Evolutionary conservation across 1,140 invertebrate genomes (phyloP).

Genomic region (Ptiloglossa arizonensis): DNA sequence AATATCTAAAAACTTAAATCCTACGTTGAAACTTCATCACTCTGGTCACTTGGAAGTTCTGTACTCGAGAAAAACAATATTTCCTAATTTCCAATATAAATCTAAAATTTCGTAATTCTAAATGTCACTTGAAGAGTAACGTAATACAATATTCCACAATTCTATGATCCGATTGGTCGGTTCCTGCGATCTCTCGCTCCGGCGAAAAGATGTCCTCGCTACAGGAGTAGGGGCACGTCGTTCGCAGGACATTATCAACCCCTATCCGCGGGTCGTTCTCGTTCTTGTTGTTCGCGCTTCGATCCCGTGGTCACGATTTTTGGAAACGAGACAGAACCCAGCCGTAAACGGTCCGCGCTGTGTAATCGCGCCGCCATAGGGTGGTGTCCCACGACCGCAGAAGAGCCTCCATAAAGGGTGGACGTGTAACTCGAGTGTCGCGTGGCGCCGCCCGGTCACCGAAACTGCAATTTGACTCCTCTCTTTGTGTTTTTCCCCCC

Average conservation of each 20-base stretch:
- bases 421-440: slow-evolving; percentile 62
- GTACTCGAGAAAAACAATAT: no score
- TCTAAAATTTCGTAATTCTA: no score
- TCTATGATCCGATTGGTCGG: no score
- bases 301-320: slow-evolving; percentile 24
- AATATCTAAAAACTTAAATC: no score
- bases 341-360: slow-evolving; percentile 54
- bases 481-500: background rate
- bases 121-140: no score
- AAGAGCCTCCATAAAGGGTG: slow-evolving; percentile 68
- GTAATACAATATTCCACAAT: no score
- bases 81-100: no score
- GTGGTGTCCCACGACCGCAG: slow-evolving; percentile 70
- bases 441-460: slow-evolving; percentile 8
- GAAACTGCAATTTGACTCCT: slow-evolving; percentile 27
- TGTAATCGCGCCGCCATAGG: slow-evolving; percentile 60
- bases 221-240: no score
- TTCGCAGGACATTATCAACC: slow-evolving; percentile 21
- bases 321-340: slow-evolving; percentile 16
- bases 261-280: background rate
- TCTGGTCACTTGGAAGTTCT: no score
- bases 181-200: no score
- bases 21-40: no score
- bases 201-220: no score
- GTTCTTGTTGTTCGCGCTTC: slow-evolving; percentile 19